Percentiles rank a stretch among this genome's conserved stretches.
Conservation (phyloP, 2,797 vertebrate genomes). For the Salmo trutta region DNA sequence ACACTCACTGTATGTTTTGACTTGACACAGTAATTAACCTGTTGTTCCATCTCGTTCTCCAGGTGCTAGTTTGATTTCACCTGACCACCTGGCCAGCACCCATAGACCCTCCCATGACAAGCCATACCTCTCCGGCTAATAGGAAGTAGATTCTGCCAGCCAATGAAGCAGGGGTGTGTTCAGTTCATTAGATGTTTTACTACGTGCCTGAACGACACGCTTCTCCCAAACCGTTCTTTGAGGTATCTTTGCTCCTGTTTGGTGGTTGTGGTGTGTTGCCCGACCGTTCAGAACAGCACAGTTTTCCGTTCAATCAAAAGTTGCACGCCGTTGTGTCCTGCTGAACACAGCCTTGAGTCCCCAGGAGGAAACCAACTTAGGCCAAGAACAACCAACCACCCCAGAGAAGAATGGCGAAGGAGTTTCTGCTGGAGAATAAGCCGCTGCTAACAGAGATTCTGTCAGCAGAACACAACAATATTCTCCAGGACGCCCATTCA, state of each 20-base stretch:
- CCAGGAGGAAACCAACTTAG: not conserved
- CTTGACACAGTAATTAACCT: not conserved
- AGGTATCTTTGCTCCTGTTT: not conserved
- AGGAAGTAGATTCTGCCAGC: not conserved
- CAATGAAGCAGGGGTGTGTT: not conserved
- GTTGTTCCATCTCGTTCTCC: conserved; percentile 11
- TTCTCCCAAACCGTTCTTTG: not conserved
- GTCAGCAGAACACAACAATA: not conserved
- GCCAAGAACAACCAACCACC: not conserved
- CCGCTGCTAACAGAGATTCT: not conserved
- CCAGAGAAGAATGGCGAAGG: not conserved
- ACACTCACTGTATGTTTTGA: not conserved
- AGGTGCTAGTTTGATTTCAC: not conserved
- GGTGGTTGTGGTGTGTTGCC: not conserved
- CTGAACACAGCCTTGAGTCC: not conserved
- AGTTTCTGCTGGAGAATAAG: not conserved
- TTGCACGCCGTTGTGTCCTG: not conserved
- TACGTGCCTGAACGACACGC: not conserved
- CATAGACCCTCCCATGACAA: not conserved
- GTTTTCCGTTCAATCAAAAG: not conserved
- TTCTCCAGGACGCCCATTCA: not conserved
- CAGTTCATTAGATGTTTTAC: not conserved
- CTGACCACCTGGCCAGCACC: conserved; percentile 13
- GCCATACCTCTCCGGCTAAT: not conserved
- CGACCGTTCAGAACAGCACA: not conserved